Base-by-base conservation (phyloP, 2,113 vertebrate species). In the Ibidorhyncha struthersii region DNA sequence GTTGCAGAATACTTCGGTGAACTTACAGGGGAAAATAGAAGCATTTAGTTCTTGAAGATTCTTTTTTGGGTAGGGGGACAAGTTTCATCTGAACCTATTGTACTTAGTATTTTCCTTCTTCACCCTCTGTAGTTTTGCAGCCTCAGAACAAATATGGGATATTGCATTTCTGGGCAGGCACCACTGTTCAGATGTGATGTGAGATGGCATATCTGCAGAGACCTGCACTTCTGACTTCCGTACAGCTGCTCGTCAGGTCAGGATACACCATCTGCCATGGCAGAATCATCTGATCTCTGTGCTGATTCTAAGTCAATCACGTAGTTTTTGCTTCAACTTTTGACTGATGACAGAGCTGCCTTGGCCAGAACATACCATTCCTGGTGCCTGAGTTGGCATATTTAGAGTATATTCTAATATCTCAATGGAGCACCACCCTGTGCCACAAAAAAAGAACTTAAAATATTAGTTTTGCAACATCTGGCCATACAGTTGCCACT, bases 401-500 rank as follows among this genome's bases (percentile, higher is more conserved):
- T 91, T 88, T 76, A 88, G 62, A 82, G 8, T 40, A 20, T 36
- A 34, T 90, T 91, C 59, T 18, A 34, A 19, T 70, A 62, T 10
- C 25, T 94, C 30, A 41, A 1, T 17, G 36, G 82, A 58, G 61
- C 40, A 77, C 27, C 71, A 79, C 20, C 8, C 36, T 47, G 62
- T 90, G 82, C 66, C 62, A 19, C 52, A 34, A 62, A 61, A 84
- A 84, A 79, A 59, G 6, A 71, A 18, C 20, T 58, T 67, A 43
- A 89, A 91, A 84, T 72, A 80, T 26, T 55, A 78, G 52, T 82
- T 93, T 74, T 94, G 52, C 36, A 91, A 82, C 93, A 87, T 96
- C 96, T 97, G 97, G 93, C 70, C 61, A 34, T 85, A 85, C 89
- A 85, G 61, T 93, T 95, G 91, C 89, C 89, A 84, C 83, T 95